These are phyloP conservation scores for Syrmaticus mikado DNA, from an alignment of 2,113 vertebrate species.

Conservation along the genomic window DNA sequence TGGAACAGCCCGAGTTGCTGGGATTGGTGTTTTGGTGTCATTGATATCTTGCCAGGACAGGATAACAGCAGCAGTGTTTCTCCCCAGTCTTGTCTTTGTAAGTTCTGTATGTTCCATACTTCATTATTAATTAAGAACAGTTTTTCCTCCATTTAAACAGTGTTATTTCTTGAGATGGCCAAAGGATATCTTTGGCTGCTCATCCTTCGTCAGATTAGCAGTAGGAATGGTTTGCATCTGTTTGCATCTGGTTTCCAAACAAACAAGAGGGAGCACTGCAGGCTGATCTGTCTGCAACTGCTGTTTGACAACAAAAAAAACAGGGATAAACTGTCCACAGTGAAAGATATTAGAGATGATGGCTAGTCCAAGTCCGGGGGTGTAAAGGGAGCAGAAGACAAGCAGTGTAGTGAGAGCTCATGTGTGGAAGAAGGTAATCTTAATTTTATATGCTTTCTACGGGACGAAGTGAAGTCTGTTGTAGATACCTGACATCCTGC, in stretches of 20 bases:
- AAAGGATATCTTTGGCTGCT: background rate
- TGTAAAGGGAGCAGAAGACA: background rate
- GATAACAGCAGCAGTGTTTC: background rate
- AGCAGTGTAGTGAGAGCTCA: background rate
- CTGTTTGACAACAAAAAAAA: background rate
- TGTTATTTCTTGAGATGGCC: conserved; percentile 22
- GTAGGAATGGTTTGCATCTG: background rate
- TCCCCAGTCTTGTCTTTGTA: background rate
- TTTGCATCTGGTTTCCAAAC: too few relatives aligned
- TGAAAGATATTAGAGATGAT: background rate
- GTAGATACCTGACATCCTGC: background rate
- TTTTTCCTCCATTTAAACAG: background rate
- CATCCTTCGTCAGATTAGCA: background rate
- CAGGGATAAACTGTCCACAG: background rate
- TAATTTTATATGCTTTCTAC: background rate
- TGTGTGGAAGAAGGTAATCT: background rate
- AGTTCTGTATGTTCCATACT: background rate
- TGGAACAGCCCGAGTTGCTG: background rate
- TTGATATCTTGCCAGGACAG: background rate
- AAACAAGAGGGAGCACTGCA: background rate
- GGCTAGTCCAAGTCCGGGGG: background rate
- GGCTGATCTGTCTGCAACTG: background rate
- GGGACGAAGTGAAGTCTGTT: background rate
- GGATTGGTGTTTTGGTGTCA: background rate
- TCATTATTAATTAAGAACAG: background rate